phyloP scores from a whole-genome alignment of 2,113 vertebrate species.

The Polypterus bichir region DNA sequence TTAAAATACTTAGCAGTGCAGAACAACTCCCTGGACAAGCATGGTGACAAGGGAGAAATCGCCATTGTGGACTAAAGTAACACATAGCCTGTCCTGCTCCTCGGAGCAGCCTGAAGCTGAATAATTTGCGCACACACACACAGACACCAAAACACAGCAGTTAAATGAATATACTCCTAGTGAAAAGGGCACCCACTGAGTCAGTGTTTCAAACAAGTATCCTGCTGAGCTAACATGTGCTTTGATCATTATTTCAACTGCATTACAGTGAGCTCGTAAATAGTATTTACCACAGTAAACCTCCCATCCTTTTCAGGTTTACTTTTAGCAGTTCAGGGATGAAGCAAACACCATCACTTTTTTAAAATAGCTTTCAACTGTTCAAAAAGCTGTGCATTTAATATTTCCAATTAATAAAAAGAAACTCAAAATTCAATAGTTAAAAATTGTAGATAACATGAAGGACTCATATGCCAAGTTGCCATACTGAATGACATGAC shows the following conservation, averaged over 20 bases:
- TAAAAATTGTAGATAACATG: no score
- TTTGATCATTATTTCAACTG: neutral
- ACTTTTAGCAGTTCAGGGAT: neutral
- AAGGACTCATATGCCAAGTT: no score
- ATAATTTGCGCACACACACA: neutral
- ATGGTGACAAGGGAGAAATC: neutral
- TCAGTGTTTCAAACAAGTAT: neutral
- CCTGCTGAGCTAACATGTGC: neutral
- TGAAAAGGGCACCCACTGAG: neutral
- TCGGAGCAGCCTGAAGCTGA: neutral
- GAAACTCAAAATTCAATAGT: no score
- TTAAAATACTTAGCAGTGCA: conserved; percentile 5
- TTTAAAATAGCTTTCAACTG: no score
- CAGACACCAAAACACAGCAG: no score
- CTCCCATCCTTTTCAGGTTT: neutral
- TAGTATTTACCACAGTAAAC: neutral
- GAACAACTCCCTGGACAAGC: neutral
- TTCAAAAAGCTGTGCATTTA: no score
- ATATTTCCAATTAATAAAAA: no score
- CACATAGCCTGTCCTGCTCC: neutral
- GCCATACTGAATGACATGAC: no score
- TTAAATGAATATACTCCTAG: neutral
- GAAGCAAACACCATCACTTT: no score
- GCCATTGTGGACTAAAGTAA: neutral
- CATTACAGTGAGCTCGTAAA: neutral